Conservation (phyloP, 2,888 invertebrate genomes). For the Pemphredon lugubris region DNA sequence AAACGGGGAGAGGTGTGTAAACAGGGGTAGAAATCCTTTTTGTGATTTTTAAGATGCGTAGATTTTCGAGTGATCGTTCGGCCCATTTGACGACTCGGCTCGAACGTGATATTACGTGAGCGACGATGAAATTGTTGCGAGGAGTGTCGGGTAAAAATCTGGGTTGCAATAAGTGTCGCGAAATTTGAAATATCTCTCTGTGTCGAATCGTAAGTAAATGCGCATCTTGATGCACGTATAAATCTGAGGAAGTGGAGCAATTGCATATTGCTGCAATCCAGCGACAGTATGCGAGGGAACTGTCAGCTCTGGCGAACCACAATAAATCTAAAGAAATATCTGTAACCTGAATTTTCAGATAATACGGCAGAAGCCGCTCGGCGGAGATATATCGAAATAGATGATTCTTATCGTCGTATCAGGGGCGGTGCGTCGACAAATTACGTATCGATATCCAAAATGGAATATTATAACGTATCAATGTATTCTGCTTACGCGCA, state of each 20-base stretch:
- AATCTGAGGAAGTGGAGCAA: conserved; percentile 43
- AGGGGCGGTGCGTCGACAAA: conserved; percentile 9
- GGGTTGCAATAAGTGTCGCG: no score
- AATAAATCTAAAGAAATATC: conserved; percentile 61
- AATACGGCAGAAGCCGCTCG: conserved; percentile 39
- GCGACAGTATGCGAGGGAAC: conserved; percentile 56
- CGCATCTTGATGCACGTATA: conserved; percentile 53
- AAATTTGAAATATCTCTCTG: background rate
- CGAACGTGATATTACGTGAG: no score
- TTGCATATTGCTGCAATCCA: conserved; percentile 48
- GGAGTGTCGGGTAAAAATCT: no score
- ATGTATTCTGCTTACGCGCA: no score
- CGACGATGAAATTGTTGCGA: no score
- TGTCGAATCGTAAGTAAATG: conserved; percentile 14
- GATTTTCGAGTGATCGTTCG: no score
- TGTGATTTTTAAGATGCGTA: no score
- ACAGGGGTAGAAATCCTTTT: background rate
- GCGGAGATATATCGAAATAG: conserved; percentile 27
- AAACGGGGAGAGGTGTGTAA: no score
- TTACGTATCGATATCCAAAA: conserved; percentile 10
- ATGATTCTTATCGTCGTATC: conserved; percentile 35
- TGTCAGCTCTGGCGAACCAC: conserved; percentile 55
- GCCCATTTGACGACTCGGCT: no score
- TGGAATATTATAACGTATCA: conserved; percentile 7
- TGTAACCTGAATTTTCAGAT: conserved; percentile 58